Conservation (phyloP, 2,888 invertebrate species). For the Drosophila atripex region DNA sequence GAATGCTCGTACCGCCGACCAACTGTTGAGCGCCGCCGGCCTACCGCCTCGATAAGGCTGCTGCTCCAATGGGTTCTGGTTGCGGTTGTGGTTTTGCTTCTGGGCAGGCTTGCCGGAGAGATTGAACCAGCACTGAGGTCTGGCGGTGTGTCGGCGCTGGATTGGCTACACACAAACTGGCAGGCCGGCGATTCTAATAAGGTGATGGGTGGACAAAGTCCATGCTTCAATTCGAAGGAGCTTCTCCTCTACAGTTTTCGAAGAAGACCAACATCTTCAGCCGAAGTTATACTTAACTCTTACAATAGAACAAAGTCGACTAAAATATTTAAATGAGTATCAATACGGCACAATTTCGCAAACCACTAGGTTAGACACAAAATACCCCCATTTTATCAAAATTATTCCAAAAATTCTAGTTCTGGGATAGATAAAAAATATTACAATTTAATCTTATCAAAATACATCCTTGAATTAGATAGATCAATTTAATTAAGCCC, state of each 20-base stretch:
- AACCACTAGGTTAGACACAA: background rate
- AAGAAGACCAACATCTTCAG: background rate
- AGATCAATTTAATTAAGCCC: background rate
- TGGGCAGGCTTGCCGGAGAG: constrained; percentile 8
- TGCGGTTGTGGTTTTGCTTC: constrained; percentile 2
- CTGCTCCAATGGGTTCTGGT: constrained; percentile 13
- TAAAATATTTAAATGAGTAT: background rate
- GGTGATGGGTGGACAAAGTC: constrained; percentile 38
- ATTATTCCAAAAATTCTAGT: too few relatives aligned
- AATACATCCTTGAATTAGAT: background rate
- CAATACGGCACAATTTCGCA: background rate
- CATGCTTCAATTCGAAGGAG: constrained; percentile 1
- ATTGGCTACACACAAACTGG: constrained; percentile 35
- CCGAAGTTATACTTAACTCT: background rate
- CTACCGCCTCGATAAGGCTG: constrained; percentile 16
- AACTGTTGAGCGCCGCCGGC: constrained; percentile 27
- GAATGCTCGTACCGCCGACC: constrained; percentile 23
- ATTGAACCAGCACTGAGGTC: constrained; percentile 2
- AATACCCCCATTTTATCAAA: too few relatives aligned
- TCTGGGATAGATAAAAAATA: too few relatives aligned
- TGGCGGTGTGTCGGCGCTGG: constrained; percentile 27
- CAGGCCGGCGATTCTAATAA: constrained; percentile 2
- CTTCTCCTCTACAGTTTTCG: background rate
- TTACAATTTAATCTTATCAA: background rate
- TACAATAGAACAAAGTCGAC: background rate